Evolutionary conservation across 2,888 invertebrate genomes (phyloP).

Genomic region (Entomobrya multifasciata): DNA sequence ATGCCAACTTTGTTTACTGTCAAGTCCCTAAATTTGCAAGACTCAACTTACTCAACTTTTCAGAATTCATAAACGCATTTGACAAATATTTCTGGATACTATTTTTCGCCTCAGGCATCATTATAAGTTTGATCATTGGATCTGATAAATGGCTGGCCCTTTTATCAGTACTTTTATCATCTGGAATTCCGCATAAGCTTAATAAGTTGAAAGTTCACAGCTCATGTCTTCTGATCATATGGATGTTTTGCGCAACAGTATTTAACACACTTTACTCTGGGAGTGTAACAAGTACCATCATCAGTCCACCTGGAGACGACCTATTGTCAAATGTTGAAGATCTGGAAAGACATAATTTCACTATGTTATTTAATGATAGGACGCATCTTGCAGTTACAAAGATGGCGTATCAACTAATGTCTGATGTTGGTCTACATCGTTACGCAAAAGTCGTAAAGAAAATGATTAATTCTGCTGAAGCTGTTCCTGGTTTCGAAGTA

Average conservation of each 20-base stretch:
- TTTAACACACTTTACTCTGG: conserved; percentile 21
- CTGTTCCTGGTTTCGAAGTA: background rate
- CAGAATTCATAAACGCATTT: background rate
- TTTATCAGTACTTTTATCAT: background rate
- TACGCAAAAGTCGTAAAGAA: background rate
- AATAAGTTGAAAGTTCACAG: background rate
- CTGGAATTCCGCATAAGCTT: background rate
- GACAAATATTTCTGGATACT: background rate
- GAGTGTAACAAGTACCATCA: background rate
- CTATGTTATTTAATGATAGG: background rate
- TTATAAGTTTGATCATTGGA: background rate
- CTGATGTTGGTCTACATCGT: background rate
- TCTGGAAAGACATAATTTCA: background rate
- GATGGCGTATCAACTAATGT: background rate
- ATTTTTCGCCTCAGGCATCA: background rate
- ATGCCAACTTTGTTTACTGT: background rate
- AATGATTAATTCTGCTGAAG: background rate
- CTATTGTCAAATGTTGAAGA: background rate
- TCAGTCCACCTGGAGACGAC: conserved; percentile 4
- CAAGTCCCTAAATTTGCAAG: background rate
- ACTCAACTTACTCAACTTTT: background rate
- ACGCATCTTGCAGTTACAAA: background rate
- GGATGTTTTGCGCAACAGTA: background rate
- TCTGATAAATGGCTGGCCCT: background rate
- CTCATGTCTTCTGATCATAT: background rate